A percentile compares a stretch with the other conserved stretches of the same genome.
These are phyloP conservation scores for Labia minor DNA, from an alignment of 2,888 invertebrate genomes.

Conservation along the genomic window DNA sequence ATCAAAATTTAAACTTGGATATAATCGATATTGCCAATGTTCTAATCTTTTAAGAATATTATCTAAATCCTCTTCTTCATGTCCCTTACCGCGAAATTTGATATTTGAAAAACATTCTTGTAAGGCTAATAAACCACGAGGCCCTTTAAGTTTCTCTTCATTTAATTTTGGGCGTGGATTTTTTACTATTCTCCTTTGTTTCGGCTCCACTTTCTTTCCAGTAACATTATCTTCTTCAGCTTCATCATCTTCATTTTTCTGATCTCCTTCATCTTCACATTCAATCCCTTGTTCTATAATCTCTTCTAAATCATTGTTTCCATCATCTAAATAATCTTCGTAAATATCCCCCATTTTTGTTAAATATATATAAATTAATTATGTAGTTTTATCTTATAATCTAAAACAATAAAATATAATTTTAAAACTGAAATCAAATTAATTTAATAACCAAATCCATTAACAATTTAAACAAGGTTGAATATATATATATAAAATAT, in stretches of 20 bases:
- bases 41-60: constrained; percentile 69
- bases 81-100: constrained; percentile 68
- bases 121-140: constrained; percentile 69
- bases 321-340: constrained; percentile 23
- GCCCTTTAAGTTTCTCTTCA: constrained; percentile 59
- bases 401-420: too few relatives aligned
- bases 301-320: constrained; percentile 25
- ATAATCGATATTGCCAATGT: constrained; percentile 89
- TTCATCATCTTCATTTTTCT: constrained; percentile 34
- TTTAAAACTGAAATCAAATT: too few relatives aligned
- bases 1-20: constrained; percentile 79
- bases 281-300: constrained; percentile 25
- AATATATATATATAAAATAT: too few relatives aligned
- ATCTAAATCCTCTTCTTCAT: constrained; percentile 73
- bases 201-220: constrained; percentile 31
- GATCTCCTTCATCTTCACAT: constrained; percentile 24
- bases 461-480: too few relatives aligned
- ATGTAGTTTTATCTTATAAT: neutral
- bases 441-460: too few relatives aligned
- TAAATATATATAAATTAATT: constrained; percentile 3
- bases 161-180: constrained; percentile 59
- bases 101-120: constrained; percentile 69
- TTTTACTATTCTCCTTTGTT: constrained; percentile 46
- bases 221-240: constrained; percentile 40
- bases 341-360: constrained; percentile 8